Conservation (phyloP, 2,113 vertebrate species). For the Eretmochelys imbricata region DNA sequence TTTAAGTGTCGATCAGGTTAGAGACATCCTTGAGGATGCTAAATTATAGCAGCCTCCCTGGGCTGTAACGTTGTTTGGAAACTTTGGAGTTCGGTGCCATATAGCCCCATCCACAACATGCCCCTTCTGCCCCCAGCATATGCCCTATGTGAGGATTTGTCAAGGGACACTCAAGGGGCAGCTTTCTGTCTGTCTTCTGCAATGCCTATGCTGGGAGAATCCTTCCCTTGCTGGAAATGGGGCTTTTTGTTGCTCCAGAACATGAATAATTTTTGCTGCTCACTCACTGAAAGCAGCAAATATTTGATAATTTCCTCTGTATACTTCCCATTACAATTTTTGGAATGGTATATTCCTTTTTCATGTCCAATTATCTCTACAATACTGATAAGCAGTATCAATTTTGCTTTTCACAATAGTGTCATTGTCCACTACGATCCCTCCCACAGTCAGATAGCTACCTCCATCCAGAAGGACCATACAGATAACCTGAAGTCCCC, state of each 20-base stretch:
- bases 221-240: too few relatives aligned
- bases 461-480: too few relatives aligned
- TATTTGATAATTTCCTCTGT: background rate
- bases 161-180: background rate
- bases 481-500: too few relatives aligned
- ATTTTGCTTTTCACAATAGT: background rate
- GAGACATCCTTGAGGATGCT: too few relatives aligned
- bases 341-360: background rate
- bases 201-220: background rate
- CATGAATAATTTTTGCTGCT: too few relatives aligned
- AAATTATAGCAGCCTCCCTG: too few relatives aligned
- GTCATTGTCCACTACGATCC: background rate
- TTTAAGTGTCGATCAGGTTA: too few relatives aligned
- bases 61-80: conserved; percentile 4
- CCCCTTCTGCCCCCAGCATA: background rate
- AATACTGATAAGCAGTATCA: background rate
- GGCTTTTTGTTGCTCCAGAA: too few relatives aligned
- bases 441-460: background rate
- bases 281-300: background rate
- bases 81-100: background rate
- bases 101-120: background rate
- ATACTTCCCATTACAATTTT: background rate
- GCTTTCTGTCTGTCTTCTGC: background rate
- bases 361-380: background rate
- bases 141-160: conserved; percentile 6